These are phyloP conservation scores for Gallinago nigripennis DNA, from an alignment of 2,797 vertebrate genomes.

Conservation along the genomic window DNA sequence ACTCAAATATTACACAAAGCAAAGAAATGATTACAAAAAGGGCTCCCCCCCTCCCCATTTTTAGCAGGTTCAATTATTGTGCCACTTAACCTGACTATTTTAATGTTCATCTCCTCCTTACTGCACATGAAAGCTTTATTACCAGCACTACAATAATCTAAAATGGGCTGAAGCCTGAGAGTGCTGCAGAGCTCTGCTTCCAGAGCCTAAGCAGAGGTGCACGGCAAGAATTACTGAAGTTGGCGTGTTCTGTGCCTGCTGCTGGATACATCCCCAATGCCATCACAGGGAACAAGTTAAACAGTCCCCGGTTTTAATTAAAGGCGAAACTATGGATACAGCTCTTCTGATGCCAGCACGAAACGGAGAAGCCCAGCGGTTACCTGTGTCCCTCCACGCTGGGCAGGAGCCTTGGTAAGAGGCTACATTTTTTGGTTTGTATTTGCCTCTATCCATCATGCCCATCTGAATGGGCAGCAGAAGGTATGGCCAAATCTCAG, in stretches of 20 bases:
- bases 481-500: rapidly evolving
- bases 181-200: neutral
- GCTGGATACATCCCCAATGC: neutral
- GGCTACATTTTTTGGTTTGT: neutral
- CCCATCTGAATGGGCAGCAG: rapidly evolving
- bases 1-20: neutral
- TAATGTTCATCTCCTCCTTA: conserved; percentile 21
- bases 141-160: neutral
- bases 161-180: neutral
- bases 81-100: conserved; percentile 43
- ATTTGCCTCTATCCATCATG: neutral
- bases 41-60: neutral
- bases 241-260: neutral
- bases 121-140: conserved; percentile 34
- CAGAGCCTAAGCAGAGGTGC: neutral
- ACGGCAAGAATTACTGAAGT: neutral
- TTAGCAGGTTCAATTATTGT: conserved; percentile 12
- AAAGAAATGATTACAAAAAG: conserved; percentile 9
- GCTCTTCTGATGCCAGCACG: neutral
- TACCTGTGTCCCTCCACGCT: neutral
- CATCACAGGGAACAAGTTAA: neutral
- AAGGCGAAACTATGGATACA: neutral
- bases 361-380: neutral
- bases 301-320: neutral
- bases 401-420: neutral